Evolutionary conservation across 2,888 invertebrate genomes (phyloP).

Genomic region (Scaptomyza caliginosa): DNA sequence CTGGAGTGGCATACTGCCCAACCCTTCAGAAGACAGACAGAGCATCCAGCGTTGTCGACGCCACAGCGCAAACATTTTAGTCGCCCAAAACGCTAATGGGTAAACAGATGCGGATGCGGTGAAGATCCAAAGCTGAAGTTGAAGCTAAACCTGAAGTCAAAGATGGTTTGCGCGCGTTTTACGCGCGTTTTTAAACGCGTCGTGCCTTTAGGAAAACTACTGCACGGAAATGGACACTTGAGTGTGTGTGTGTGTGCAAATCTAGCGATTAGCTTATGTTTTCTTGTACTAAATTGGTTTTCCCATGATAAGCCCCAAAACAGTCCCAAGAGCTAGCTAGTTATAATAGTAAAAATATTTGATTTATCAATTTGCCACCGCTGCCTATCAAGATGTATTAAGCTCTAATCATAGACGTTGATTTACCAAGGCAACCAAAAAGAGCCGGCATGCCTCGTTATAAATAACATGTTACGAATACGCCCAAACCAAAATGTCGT

Average conservation of each 20-base stretch:
- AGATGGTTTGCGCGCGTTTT: constrained; percentile 39
- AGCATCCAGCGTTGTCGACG: constrained; percentile 35
- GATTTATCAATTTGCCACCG: constrained; percentile 65
- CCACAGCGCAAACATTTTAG: constrained; percentile 71
- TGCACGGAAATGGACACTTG: constrained; percentile 55
- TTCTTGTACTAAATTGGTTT: constrained; percentile 36
- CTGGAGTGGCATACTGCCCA: not conserved
- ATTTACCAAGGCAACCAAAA: constrained; percentile 53
- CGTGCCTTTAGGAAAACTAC: constrained; percentile 13
- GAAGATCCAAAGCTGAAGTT: constrained; percentile 56
- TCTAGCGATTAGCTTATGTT: constrained; percentile 54
- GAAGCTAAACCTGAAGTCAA: constrained; percentile 18
- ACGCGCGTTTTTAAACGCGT: constrained; percentile 39
- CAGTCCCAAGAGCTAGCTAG: not conserved
- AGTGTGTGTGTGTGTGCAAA: constrained; percentile 26
- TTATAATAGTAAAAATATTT: constrained; percentile 51
- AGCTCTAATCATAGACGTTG: constrained; percentile 73
- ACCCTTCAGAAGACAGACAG: not conserved
- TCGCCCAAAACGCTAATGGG: constrained; percentile 80
- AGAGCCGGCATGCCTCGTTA: constrained; percentile 18
- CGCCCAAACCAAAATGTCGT: constrained; percentile 23
- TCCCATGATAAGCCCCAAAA: constrained; percentile 37
- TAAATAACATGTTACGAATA: constrained; percentile 43
- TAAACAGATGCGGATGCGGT: constrained; percentile 71
- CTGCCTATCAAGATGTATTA: constrained; percentile 71